A percentile compares a stretch with the other conserved stretches of the same genome.
Evolutionary conservation across 2,888 invertebrate species (phyloP).

Genomic region (Scaptodrosophila latifasciaeformis): DNA sequence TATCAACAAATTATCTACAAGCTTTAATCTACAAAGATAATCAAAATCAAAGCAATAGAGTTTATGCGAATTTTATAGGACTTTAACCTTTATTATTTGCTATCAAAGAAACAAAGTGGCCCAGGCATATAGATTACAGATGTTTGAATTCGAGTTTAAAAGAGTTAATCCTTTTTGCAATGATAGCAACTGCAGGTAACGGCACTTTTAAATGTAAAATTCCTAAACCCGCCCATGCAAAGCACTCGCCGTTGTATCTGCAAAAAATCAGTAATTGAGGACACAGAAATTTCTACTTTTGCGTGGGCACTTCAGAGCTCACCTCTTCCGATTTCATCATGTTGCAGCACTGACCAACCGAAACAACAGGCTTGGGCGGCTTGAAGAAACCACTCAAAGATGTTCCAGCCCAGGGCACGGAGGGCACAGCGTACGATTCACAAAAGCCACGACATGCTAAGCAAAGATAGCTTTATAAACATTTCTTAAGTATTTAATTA

Average conservation of each 20-base stretch:
- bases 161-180: slow-evolving; percentile 81
- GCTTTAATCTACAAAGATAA: too few relatives aligned
- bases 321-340: slow-evolving; percentile 92
- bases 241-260: slow-evolving; percentile 85
- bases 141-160: too few relatives aligned
- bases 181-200: slow-evolving; percentile 89
- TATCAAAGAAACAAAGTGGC: slow-evolving; percentile 30
- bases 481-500: too few relatives aligned
- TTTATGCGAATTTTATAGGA: too few relatives aligned
- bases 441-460: slow-evolving; percentile 92
- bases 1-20: too few relatives aligned
- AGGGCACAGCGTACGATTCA: slow-evolving; percentile 90
- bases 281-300: not conserved
- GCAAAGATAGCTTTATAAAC: too few relatives aligned
- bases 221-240: slow-evolving; percentile 86
- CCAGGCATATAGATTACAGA: slow-evolving; percentile 29
- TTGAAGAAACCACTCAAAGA: slow-evolving; percentile 64
- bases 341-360: slow-evolving; percentile 91
- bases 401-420: slow-evolving; percentile 75
- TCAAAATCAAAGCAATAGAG: too few relatives aligned
- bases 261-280: slow-evolving; percentile 1
- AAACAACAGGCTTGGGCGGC: slow-evolving; percentile 81
- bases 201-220: slow-evolving; percentile 88
- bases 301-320: slow-evolving; percentile 44
- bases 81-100: slow-evolving; percentile 9